Base-by-base conservation (phyloP, 2,888 invertebrate species). In the Pammene fasciana region DNA sequence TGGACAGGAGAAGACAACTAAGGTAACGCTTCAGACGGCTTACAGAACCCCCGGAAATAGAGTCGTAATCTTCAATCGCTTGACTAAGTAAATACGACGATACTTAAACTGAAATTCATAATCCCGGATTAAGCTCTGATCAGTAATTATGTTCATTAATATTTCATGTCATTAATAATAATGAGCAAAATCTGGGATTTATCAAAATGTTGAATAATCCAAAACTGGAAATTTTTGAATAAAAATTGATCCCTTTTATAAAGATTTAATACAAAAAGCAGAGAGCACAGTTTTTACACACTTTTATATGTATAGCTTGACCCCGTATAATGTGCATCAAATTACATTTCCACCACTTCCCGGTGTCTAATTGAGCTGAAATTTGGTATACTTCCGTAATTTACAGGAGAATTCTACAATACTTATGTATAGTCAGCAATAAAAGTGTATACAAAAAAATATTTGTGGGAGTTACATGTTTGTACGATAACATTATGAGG, bases 71-170 rank as follows among this genome's bases (percentile, higher is more conserved):
- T 46, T 52, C 38, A 18, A 36, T 45, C 45, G 34, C 14, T 45
- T 54, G 45, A 14, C 50, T 57, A 50, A 56, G 48, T 41, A 18
- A 56, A 56, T 41, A 18, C 43, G 10, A 54, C 16, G 43, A 41
- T 18, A 57, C 57, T 43, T 16, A 34, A 18, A 64, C 43, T 54
- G 26, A 61, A 41, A 36, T 55, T 38, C 9, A 14, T 57, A 57
- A 64, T 57, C 45, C 11, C 43, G 5, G 45, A 57, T 68, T 45
- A 64, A n/a, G 43, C 9, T 14, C 13, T n/a, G 14, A 34, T 41
- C 41, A 56, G 41, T 13, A 14, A 68, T 57, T 36, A 50, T 57
- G 14, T 50, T n/a, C 48, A 48, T 38, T 48, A 38, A 36, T 61
- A 52, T 52, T 52, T 34, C 34, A 13, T 13, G n/a, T 13, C 9